Conservation (phyloP, 1,140 invertebrate genomes). For the Steinernema khuongi region DNA sequence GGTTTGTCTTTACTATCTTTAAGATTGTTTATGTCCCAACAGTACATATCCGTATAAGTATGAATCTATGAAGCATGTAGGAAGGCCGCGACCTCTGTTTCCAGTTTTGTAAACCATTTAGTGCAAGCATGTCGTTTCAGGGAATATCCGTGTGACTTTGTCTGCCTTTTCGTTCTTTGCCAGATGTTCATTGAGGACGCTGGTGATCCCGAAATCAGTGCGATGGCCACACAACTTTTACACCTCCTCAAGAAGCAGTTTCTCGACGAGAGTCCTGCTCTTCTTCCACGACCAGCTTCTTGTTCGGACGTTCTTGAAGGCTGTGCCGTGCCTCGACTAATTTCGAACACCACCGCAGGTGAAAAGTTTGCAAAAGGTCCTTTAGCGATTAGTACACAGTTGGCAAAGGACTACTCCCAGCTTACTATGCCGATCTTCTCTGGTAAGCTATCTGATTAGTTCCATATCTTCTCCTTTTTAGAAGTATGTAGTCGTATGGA, state of each 20-base stretch:
- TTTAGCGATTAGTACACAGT: constrained; percentile 81
- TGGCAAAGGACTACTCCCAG: constrained; percentile 87
- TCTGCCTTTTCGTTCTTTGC: constrained; percentile 92
- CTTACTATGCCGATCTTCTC: constrained; percentile 98
- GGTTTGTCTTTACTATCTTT: constrained; percentile 64
- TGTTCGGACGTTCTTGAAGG: neutral
- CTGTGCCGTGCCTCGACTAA: neutral
- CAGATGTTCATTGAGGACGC: constrained; percentile 84
- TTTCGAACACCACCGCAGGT: neutral
- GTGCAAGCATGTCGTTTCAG: constrained; percentile 63
- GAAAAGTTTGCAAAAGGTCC: constrained; percentile 64
- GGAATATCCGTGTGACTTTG: constrained; percentile 97
- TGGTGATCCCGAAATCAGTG: constrained; percentile 24
- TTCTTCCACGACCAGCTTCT: neutral
- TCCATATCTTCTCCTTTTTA: constrained; percentile 59
- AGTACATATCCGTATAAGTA: constrained; percentile 20
- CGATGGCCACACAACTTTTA: constrained; percentile 77
- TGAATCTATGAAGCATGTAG: constrained; percentile 6
- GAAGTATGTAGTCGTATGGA: constrained; percentile 94
- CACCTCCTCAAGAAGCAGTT: constrained; percentile 89
- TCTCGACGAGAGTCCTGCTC: constrained; percentile 67
- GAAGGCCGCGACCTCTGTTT: too few species aligned
- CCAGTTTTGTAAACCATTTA: too few species aligned
- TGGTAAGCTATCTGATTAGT: constrained; percentile 65
- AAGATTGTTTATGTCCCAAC: neutral